Percentiles rank a stretch among this genome's conserved stretches.
Conservation (phyloP, 1,140 invertebrate genomes). For the Samia ricini region DNA sequence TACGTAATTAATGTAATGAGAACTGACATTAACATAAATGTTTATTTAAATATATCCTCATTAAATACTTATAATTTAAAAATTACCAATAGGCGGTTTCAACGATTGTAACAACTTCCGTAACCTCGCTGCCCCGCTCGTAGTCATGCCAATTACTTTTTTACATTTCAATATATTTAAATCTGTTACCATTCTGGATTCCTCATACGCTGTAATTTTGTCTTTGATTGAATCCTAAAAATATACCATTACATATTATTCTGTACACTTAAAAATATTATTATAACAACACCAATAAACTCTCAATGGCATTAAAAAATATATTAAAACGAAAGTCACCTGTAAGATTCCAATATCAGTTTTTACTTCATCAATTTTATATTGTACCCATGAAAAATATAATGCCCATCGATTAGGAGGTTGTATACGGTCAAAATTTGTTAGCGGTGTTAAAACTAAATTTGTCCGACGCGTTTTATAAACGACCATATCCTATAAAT, state of each 20-base stretch:
- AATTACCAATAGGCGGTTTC: conserved; percentile 79
- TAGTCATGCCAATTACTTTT: conserved; percentile 86
- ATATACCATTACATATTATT: conserved; percentile 15
- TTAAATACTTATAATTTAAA: no score
- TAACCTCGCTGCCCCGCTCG: conserved; percentile 84
- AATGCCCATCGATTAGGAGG: conserved; percentile 3
- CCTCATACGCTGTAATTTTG: conserved; percentile 35
- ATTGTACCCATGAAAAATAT: conserved; percentile 14
- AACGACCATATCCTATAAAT: neutral
- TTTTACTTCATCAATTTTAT: conserved; percentile 3
- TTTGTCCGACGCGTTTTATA: neutral
- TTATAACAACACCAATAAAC: neutral
- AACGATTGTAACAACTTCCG: conserved; percentile 80
- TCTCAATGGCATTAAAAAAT: neutral
- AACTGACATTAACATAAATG: no score
- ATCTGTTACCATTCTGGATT: conserved; percentile 52
- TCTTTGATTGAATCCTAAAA: conserved; percentile 10
- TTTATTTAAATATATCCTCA: no score
- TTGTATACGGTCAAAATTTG: neutral
- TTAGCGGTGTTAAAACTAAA: neutral
- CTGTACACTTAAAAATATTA: no score
- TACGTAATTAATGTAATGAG: no score
- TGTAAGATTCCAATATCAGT: conserved; percentile 7
- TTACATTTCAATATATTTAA: conserved; percentile 48
- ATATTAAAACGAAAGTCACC: neutral